A percentile compares a stretch with the other conserved stretches of the same genome.
phyloP scores from a whole-genome alignment of 2,888 invertebrate species.

The Machimus atricapillus region DNA sequence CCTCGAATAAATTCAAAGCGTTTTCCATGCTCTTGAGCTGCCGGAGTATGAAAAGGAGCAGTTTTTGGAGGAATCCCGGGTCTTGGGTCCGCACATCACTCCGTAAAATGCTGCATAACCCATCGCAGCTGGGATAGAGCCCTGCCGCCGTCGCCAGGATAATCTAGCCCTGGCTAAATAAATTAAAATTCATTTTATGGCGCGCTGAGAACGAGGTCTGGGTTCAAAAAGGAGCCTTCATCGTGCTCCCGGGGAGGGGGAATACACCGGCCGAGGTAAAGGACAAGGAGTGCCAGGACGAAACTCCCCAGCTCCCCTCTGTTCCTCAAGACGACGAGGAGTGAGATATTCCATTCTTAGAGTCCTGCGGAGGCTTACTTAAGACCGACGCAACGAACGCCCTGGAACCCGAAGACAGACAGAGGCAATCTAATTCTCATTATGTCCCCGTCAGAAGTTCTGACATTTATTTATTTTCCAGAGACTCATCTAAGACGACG shows the following conservation, averaged over 20 bases:
- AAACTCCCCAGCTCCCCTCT: background rate
- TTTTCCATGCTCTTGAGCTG: background rate
- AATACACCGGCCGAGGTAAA: background rate
- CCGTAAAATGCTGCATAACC: background rate
- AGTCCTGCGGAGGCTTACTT: background rate
- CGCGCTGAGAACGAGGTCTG: background rate
- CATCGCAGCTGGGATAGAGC: background rate
- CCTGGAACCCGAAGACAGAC: background rate
- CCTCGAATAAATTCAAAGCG: background rate
- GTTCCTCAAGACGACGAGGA: background rate
- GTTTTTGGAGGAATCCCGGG: background rate
- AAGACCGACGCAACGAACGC: background rate
- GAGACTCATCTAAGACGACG: conserved; percentile 27
- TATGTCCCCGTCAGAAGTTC: conserved; percentile 22
- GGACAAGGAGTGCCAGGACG: background rate
- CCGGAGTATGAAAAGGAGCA: background rate
- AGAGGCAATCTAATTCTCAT: conserved; percentile 33
- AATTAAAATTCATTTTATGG: conserved; percentile 31
- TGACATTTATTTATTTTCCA: conserved; percentile 34
- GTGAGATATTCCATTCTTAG: background rate
- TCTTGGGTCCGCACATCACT: background rate
- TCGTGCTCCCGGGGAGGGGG: background rate
- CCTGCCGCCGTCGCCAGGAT: background rate
- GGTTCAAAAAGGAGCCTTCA: background rate
- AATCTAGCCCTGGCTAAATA: background rate